These are phyloP conservation scores for Harpalus rubripes DNA, from an alignment of 2,888 invertebrate species.

Conservation along the genomic window DNA sequence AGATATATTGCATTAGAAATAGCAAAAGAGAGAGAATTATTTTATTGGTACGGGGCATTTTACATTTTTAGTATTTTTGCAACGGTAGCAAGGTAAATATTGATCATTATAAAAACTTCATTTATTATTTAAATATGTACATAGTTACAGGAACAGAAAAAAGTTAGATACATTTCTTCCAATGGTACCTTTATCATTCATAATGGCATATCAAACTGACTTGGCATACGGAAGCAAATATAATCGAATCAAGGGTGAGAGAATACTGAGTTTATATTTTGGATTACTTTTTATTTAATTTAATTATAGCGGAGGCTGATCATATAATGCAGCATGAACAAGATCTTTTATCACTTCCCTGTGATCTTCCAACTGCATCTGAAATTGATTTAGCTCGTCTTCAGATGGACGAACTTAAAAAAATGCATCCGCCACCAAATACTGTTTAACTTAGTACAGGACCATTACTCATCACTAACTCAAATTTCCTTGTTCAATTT, in stretches of 20 bases:
- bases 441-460: conserved; percentile 35
- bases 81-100: conserved; percentile 78
- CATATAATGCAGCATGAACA: conserved; percentile 88
- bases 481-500: too few relatives aligned
- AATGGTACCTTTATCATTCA: conserved; percentile 85
- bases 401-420: conserved; percentile 73
- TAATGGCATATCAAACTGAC: conserved; percentile 86
- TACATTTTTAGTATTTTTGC: conserved; percentile 81
- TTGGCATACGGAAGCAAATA: conserved; percentile 88
- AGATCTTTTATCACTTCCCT: conserved; percentile 85
- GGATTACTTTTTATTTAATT: background rate
- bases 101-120: conserved; percentile 11
- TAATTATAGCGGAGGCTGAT: conserved; percentile 84
- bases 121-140: conserved; percentile 72
- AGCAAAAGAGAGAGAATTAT: conserved; percentile 85
- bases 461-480: too few relatives aligned
- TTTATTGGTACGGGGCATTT: conserved; percentile 86
- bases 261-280: background rate
- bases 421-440: conserved; percentile 71
- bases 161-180: conserved; percentile 82
- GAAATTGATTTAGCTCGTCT: conserved; percentile 73
- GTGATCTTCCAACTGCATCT: conserved; percentile 86
- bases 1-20: conserved; percentile 85
- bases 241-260: conserved; percentile 85
- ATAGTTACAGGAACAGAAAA: conserved; percentile 82